A percentile compares a stretch with the other conserved stretches of the same genome.
These are phyloP conservation scores for Drosophila parabipectinata DNA, from an alignment of 1,140 invertebrate genomes.

Conservation along the genomic window DNA sequence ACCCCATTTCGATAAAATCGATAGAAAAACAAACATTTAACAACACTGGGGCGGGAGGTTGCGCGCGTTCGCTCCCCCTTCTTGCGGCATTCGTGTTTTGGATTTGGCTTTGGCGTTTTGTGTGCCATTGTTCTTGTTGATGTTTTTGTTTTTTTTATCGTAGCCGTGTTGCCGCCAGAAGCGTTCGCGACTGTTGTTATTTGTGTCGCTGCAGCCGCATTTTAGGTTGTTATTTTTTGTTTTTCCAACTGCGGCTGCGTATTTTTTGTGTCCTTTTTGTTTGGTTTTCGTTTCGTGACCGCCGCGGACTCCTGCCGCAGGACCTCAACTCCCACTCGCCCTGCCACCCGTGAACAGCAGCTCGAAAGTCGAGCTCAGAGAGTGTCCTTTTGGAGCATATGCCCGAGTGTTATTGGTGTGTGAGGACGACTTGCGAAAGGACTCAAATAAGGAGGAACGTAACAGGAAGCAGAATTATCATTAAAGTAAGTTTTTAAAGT, in stretches of 20 bases:
- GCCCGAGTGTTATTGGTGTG: slow-evolving; percentile 3
- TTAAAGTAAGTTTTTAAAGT: not conserved
- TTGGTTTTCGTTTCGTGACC: slow-evolving; percentile 14
- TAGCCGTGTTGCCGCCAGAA: slow-evolving; percentile 21
- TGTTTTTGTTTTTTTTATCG: not conserved
- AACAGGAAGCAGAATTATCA: not conserved
- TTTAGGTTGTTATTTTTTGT: slow-evolving; percentile 10
- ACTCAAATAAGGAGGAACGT: not conserved
- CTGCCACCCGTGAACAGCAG: not conserved
- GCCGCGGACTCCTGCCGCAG: slow-evolving; percentile 8
- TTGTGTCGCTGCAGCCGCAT: not conserved
- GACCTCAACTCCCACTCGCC: not conserved
- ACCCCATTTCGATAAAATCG: not conserved
- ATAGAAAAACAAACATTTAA: not conserved
- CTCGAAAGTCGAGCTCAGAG: slow-evolving; percentile 36
- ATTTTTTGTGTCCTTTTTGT: slow-evolving; percentile 37
- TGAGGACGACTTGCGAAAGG: slow-evolving; percentile 10
- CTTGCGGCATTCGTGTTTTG: slow-evolving; percentile 3
- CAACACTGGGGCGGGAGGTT: not conserved
- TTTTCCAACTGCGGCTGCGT: slow-evolving; percentile 4
- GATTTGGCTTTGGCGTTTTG: not conserved
- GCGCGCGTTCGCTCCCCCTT: not conserved
- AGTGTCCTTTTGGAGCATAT: slow-evolving; percentile 3
- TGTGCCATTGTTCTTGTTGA: slow-evolving; percentile 9
- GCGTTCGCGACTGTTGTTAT: not conserved